phyloP scores from a whole-genome alignment of 2,113 vertebrate species.

The Pholis gunnellus region DNA sequence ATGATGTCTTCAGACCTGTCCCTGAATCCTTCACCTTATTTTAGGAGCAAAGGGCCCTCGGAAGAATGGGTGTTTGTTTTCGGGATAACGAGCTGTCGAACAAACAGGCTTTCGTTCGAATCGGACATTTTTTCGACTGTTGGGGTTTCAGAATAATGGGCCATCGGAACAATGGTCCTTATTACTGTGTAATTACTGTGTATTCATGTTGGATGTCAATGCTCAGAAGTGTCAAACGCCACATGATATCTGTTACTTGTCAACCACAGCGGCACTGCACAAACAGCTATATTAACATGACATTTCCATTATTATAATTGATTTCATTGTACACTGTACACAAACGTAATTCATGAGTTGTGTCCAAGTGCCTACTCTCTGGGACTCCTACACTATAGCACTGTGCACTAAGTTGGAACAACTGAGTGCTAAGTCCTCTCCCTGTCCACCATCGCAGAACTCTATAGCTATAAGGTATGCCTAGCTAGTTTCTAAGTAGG shows the following conservation, averaged over 20 bases:
- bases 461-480: not conserved
- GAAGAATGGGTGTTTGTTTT: not conserved
- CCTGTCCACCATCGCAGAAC: slow-evolving; percentile 20
- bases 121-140: not conserved
- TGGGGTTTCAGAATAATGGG: not conserved
- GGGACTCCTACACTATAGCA: slow-evolving; percentile 71
- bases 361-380: slow-evolving; percentile 78
- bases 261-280: not conserved
- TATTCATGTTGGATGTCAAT: slow-evolving; percentile 21
- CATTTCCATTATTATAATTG: not conserved
- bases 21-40: no score
- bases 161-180: not conserved
- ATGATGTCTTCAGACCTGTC: not conserved
- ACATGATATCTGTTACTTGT: not conserved
- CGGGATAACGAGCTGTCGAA: not conserved
- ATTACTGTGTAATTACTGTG: not conserved
- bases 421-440: slow-evolving; percentile 23
- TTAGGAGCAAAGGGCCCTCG: not conserved
- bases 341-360: slow-evolving; percentile 15
- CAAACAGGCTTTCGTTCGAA: no score
- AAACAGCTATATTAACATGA: not conserved
- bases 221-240: not conserved
- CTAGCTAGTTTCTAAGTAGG: not conserved
- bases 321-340: slow-evolving; percentile 18
- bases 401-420: slow-evolving; percentile 65